Evolutionary conservation across 2,888 invertebrate species (phyloP), one percentile per base, ranked within the genome.

Genomic region (Protonemura montana): DNA sequence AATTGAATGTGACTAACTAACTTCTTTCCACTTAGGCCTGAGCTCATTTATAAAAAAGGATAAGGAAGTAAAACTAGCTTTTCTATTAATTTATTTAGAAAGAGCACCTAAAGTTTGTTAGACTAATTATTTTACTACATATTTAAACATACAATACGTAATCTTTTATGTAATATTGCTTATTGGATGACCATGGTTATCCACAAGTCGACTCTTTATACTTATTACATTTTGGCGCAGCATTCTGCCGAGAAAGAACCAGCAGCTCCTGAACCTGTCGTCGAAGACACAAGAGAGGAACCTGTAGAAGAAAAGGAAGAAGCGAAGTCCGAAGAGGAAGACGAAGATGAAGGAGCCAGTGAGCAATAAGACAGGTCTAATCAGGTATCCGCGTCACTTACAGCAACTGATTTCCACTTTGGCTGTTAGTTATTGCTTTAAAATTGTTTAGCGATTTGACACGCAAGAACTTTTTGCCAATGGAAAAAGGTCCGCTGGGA

Each of bases 171-270:
- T 21, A 59, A 3, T 10, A 59, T 35, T 59, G 59, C 59, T 59
- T 21, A 59, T 59, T 21, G 59, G 59, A 7, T 59, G 59, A 13
- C 5, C 35, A 59, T 21, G 21, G 13, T 7, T 7, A 59, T 10
- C 59, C 59, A 13, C 13, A 2, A 21, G 59, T 21, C 13, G 13
- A 21, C 59, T 59, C 21, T 2, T 59, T 3, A 59, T 21, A 21
- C 59, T 59, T 21, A 21, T 59, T 16, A 59, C 59, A 59, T 59
- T 59, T 59, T 59, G 59, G 29, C 42, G 76, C 28, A 87, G 87
- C 76, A 87, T 29, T 86, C 87, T 25, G 86, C 85, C 27, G 86
- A 87, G 77, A 87, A 86, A 25, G 86, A 87, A 82, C 30, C 77
- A 21, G 86, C 85, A 16, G 85, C 85, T 26, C 30, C 77, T 25